Conservation (phyloP, 2,113 vertebrate species). For the Malurus elegans region DNA sequence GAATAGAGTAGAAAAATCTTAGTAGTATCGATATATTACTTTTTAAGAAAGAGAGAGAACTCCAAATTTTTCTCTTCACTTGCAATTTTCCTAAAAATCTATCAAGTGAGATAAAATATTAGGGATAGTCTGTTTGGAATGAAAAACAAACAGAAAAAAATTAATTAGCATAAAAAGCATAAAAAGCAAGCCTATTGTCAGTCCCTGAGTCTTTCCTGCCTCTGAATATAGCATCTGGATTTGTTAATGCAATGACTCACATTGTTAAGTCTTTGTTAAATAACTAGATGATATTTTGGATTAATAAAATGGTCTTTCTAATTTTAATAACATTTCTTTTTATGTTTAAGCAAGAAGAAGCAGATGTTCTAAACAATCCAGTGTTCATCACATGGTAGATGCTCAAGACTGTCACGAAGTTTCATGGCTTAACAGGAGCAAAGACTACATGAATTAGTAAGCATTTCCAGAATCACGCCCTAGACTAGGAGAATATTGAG, state of each 20-base stretch:
- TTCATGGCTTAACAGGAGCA: neutral
- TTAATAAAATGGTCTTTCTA: conserved; percentile 29
- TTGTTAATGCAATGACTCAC: conserved; percentile 28
- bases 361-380: neutral
- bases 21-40: neutral
- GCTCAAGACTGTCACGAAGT: neutral
- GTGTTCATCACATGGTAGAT: neutral
- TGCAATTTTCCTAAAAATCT: neutral
- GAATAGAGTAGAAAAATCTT: neutral
- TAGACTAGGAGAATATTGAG: neutral
- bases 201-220: neutral
- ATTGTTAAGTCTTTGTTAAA: conserved; percentile 41
- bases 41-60: neutral
- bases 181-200: conserved; percentile 23
- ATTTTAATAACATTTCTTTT: conserved; percentile 38
- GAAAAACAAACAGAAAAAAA: conserved; percentile 32
- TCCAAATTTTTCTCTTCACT: neutral
- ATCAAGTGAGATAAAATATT: conserved; percentile 9
- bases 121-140: neutral
- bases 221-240: conserved; percentile 45
- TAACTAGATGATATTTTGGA: conserved; percentile 43
- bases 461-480: neutral
- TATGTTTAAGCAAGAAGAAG: conserved; percentile 16
- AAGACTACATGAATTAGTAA: neutral
- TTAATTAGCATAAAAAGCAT: neutral